These are phyloP conservation scores for Anableps anableps DNA, from an alignment of 2,797 vertebrate genomes.

Conservation along the genomic window DNA sequence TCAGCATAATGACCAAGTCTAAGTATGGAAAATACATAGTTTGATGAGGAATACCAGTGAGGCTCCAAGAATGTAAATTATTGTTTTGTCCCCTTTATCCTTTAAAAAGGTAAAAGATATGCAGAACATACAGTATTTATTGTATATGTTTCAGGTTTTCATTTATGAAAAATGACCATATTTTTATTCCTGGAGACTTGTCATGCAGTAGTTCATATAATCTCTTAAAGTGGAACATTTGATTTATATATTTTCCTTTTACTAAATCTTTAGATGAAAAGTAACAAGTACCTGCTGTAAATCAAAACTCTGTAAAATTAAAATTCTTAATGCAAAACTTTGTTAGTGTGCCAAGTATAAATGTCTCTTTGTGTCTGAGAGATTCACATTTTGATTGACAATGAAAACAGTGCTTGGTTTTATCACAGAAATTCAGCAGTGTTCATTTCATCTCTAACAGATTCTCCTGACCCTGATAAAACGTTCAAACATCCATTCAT, in stretches of 20 bases:
- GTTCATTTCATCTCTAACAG: not conserved
- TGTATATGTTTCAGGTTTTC: not conserved
- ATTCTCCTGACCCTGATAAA: slow-evolving; percentile 9
- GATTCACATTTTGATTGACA: not conserved
- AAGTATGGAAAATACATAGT: not conserved
- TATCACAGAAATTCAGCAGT: not conserved
- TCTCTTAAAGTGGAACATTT: not conserved
- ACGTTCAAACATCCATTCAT: not conserved
- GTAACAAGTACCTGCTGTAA: not conserved
- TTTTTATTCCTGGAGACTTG: not conserved
- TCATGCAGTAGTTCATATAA: not conserved
- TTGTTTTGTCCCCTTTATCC: not conserved
- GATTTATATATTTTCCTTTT: not conserved
- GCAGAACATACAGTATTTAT: not conserved
- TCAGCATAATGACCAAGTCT: not conserved
- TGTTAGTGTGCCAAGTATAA: not conserved
- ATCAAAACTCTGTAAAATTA: not conserved
- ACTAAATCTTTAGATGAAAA: not conserved
- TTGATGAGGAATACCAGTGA: not conserved
- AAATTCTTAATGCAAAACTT: not conserved
- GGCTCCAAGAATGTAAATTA: not conserved
- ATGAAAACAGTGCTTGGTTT: not conserved
- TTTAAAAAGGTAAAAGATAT: too few species aligned
- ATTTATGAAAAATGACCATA: not conserved
- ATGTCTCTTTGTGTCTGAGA: not conserved